Conservation (phyloP, 2,888 invertebrate species). For the Monochamus alternatus region DNA sequence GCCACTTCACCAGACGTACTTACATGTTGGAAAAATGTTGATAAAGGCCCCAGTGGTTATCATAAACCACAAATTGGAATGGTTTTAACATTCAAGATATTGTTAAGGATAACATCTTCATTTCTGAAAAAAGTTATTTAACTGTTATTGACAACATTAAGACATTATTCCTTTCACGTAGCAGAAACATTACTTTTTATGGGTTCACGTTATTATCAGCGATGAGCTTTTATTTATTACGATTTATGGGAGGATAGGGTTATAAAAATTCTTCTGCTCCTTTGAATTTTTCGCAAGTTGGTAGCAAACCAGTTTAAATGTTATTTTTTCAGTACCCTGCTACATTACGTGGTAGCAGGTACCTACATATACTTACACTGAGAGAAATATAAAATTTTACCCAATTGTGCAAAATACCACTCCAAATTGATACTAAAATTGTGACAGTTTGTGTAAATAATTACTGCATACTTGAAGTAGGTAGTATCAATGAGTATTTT, state of each 20-base stretch:
- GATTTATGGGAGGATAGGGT: constrained; percentile 36
- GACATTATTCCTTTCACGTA: constrained; percentile 57
- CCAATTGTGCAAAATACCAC: too few relatives aligned
- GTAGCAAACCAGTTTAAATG: constrained; percentile 1
- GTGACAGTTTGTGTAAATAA: too few relatives aligned
- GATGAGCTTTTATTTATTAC: constrained; percentile 49
- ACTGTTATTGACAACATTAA: constrained; percentile 57
- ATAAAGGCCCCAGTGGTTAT: constrained; percentile 36
- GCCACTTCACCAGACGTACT: constrained; percentile 13
- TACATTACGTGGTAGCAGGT: neutral
- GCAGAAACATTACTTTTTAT: constrained; percentile 44
- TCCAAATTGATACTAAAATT: too few relatives aligned
- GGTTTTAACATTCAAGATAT: constrained; percentile 39
- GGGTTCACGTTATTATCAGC: constrained; percentile 49
- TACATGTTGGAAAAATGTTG: constrained; percentile 27
- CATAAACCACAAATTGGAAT: constrained; percentile 39
- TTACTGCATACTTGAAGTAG: too few relatives aligned
- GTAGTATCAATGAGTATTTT: too few relatives aligned
- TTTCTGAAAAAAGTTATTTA: constrained; percentile 46
- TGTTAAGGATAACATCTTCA: constrained; percentile 35
- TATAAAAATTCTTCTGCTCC: constrained; percentile 34
- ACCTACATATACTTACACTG: neutral
- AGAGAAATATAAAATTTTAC: too few relatives aligned
- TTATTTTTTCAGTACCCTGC: neutral
- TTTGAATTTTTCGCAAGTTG: constrained; percentile 16